Percentiles rank a stretch among this genome's conserved stretches.
phyloP scores from a whole-genome alignment of 37 sponge, comb jelly and placozoan species.

The Tethya wilhelma region DNA sequence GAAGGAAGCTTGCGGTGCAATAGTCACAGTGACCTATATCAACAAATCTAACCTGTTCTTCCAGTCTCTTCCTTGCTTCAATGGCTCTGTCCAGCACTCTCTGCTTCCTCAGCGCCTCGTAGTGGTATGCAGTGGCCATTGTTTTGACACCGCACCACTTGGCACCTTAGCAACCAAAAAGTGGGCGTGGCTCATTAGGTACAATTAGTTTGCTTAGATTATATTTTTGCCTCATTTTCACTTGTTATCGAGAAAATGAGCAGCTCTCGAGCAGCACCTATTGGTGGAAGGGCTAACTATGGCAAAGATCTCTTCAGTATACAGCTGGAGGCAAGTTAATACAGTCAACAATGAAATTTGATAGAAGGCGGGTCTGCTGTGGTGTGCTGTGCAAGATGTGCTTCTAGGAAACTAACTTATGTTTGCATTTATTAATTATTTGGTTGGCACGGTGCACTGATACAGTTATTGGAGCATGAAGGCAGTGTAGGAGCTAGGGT shows the following conservation, averaged over 20 bases:
- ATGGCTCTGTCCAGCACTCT: conserved; percentile 49
- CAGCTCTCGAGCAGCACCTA: not conserved
- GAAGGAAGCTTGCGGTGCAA: no score
- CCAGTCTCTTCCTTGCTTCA: conserved; percentile 19
- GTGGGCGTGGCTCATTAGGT: conserved; percentile 48
- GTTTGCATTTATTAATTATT: no score
- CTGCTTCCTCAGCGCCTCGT: conserved; percentile 65
- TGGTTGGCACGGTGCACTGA: no score
- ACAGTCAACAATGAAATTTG: not conserved
- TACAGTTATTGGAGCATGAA: no score
- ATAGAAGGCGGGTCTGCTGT: no score
- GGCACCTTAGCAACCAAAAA: conserved; percentile 4
- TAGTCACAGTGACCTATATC: no score
- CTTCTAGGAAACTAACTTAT: no score
- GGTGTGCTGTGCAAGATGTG: no score
- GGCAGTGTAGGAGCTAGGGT: not conserved
- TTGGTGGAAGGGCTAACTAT: not conserved
- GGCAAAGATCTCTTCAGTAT: conserved; percentile 47
- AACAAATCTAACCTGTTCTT: not conserved
- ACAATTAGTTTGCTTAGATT: no score
- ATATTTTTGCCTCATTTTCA: no score
- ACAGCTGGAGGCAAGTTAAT: conserved; percentile 44
- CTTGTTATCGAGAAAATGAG: not conserved
- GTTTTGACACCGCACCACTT: not conserved
- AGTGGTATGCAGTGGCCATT: conserved; percentile 45